These are phyloP conservation scores for Stigmatopora nigra DNA, from an alignment of 2,113 vertebrate species.

Conservation along the genomic window DNA sequence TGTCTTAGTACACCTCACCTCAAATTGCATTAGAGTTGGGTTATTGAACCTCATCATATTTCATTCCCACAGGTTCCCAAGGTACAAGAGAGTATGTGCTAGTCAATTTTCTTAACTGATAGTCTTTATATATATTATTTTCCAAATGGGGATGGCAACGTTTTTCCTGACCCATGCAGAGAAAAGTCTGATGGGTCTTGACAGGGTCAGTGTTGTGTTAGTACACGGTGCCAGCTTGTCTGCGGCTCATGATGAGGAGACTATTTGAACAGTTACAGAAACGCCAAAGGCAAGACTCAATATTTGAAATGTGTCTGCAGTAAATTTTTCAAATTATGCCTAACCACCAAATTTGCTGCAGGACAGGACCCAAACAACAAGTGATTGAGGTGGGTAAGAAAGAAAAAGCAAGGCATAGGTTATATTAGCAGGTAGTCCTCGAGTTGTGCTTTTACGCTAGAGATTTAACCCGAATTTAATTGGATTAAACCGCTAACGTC, in stretches of 20 bases:
- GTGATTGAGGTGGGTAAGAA: not conserved
- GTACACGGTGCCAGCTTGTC: slow-evolving; percentile 5
- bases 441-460: no score
- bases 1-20: no score
- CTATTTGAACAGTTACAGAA: slow-evolving; percentile 3
- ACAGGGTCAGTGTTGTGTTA: slow-evolving; percentile 4
- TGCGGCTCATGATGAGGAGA: not conserved
- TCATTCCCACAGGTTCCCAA: not conserved
- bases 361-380: not conserved
- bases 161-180: slow-evolving; percentile 4
- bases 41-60: not conserved
- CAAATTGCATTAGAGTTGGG: no score
- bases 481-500: not conserved
- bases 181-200: not conserved
- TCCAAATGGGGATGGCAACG: not conserved
- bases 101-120: not conserved
- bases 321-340: not conserved
- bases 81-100: not conserved
- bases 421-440: no score
- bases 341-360: not conserved
- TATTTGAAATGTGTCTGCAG: not conserved
- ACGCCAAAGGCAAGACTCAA: slow-evolving; percentile 2
- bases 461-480: not conserved
- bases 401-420: not conserved
- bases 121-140: slow-evolving; percentile 1